Base-by-base conservation (phyloP, 1,140 invertebrate species). In the Dermatophagoides farinae region DNA sequence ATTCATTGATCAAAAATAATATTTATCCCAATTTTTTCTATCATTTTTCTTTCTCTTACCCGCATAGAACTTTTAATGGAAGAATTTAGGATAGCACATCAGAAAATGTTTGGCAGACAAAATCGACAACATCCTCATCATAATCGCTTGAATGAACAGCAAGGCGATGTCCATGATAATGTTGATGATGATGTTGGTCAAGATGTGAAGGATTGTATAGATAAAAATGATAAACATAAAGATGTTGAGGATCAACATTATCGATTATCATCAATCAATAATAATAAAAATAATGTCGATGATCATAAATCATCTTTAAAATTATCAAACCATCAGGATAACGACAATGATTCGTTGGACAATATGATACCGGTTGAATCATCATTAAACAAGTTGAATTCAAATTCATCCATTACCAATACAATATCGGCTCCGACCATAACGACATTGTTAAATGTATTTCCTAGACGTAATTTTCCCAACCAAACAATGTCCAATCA, bases 81-180 rank as follows among this genome's bases (percentile, higher is more conserved):
- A 61, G 67, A 67, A 57, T 67, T 67, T 55, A 47, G 64, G 47
- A 61, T 54, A 23, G 66, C 67, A 31, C 66, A 67, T 55, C 22
- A 63, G 46, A 60, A 64, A 61, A 68, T 67, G 66, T 66, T 66
- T 46, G 67, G 66, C 16, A 23, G 44, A 39, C 54, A 55, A 54
- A 18, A 39, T 60, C 31, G 31, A 31, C 31, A 31, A 31, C 31
- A 8, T 31, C 8, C 31, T 31, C 2, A 14, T n/a, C 50, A 31
- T 31, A 31, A 31, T 31, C 31, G 31, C 31, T 31, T 31, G 31
- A 31, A 31, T 31, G 31, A 31, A 4, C 31, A 31, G 8, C 31
- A 31, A 31, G 31, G 31, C 31, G 31, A 31, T 31, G 31, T 2
- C 31, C 31, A 31, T 31, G 31, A 31, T 31, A 8, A 47, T 23